Percentiles rank a stretch among this genome's conserved stretches.
Evolutionary conservation across 1,140 invertebrate genomes (phyloP).

Genomic region (Ceratitis capitata): DNA sequence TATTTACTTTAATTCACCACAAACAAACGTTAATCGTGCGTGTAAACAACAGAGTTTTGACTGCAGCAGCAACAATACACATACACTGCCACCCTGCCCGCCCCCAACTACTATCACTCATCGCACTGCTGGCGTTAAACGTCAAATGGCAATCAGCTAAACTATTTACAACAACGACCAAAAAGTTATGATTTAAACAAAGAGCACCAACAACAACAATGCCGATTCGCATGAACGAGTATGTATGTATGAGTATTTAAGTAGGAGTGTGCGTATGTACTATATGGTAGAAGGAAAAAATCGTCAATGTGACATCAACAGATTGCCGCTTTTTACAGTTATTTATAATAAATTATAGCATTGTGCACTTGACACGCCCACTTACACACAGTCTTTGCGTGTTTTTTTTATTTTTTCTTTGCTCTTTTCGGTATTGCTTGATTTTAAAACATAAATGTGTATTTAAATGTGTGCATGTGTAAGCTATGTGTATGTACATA

Average conservation of each 20-base stretch:
- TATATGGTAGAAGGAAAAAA: too few relatives aligned
- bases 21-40: constrained; percentile 25
- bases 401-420: background rate
- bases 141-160: background rate
- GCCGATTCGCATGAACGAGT: too few relatives aligned
- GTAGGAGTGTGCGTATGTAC: too few relatives aligned
- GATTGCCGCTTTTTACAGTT: constrained; percentile 23
- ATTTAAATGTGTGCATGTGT: background rate
- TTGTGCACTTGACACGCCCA: constrained; percentile 17
- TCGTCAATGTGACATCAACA: constrained; percentile 26
- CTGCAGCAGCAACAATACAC: background rate
- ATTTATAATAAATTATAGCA: constrained; percentile 28
- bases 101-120: background rate
- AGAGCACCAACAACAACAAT: background rate
- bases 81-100: background rate
- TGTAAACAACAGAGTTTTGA: constrained; percentile 24
- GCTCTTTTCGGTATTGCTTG: background rate
- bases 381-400: background rate
- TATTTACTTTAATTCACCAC: background rate
- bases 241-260: too few relatives aligned
- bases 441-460: background rate
- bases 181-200: background rate
- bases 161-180: background rate
- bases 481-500: background rate
- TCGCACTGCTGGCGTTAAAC: background rate